A percentile compares a stretch with the other conserved stretches of the same genome.
These are phyloP conservation scores for Triops cancriformis DNA, from an alignment of 1,140 invertebrate genomes.

Conservation along the genomic window DNA sequence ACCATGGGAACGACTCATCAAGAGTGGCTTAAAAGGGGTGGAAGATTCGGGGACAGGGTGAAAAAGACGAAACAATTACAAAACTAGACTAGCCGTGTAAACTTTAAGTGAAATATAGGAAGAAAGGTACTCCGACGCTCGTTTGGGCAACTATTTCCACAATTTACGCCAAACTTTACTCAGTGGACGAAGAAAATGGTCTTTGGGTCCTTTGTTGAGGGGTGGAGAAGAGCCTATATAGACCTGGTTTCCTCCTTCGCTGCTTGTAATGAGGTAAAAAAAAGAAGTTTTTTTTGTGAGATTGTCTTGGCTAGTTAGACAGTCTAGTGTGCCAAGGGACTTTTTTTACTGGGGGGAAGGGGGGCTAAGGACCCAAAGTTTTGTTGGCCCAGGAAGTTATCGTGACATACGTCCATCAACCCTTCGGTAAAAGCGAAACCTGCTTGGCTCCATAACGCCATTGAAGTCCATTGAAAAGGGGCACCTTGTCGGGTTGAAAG, in stretches of 20 bases:
- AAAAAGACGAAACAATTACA: too few relatives aligned
- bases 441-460: neutral
- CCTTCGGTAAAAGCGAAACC: neutral
- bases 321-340: neutral
- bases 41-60: neutral
- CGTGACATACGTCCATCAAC: slow-evolving; percentile 8
- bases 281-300: neutral
- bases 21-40: neutral
- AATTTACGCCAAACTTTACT: too few relatives aligned
- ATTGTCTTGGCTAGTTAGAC: too few relatives aligned
- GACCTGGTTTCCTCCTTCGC: neutral
- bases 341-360: neutral
- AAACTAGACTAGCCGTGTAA: too few relatives aligned
- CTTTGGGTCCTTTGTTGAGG: neutral
- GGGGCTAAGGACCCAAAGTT: too few relatives aligned
- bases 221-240: neutral
- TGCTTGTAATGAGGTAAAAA: neutral
- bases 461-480: neutral
- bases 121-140: too few relatives aligned
- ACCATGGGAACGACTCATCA: neutral
- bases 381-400: neutral
- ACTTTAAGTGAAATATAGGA: too few relatives aligned
- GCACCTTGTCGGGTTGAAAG: neutral
- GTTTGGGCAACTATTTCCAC: too few relatives aligned
- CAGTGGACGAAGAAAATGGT: too few relatives aligned